phyloP scores from a whole-genome alignment of 1,140 invertebrate genomes.

The Hyposmocoma kahamanoa region DNA sequence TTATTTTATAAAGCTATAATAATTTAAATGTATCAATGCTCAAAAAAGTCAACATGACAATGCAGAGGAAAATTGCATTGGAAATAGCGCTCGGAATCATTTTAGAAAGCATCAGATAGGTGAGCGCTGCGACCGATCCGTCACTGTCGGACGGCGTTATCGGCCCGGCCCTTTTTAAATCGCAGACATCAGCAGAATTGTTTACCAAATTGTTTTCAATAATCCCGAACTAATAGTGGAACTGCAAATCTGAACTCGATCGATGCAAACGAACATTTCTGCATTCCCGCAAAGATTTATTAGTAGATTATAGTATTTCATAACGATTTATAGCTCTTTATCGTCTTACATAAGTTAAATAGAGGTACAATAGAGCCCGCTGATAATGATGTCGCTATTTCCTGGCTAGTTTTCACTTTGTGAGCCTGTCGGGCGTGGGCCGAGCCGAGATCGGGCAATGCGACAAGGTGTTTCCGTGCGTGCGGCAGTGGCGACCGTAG shows the following conservation, averaged over 20 bases:
- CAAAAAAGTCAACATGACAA: conserved; percentile 54
- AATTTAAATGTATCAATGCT: no score
- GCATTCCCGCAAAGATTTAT: conserved; percentile 43
- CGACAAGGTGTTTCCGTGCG: conserved; percentile 23
- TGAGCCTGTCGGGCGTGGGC: conserved; percentile 8
- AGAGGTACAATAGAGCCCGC: conserved; percentile 34
- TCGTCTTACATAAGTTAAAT: conserved; percentile 48
- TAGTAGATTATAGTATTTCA: conserved; percentile 48
- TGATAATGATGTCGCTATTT: conserved; percentile 45
- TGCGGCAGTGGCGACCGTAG: conserved; percentile 8
- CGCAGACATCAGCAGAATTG: conserved; percentile 62
- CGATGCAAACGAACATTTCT: conserved; percentile 35
- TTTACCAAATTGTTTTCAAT: conserved; percentile 71
- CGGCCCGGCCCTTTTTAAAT: conserved; percentile 58
- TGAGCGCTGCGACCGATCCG: conserved; percentile 62
- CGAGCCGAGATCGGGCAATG: conserved; percentile 5
- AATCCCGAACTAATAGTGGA: conserved; percentile 60
- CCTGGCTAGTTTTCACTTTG: conserved; percentile 25
- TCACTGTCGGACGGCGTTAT: conserved; percentile 67
- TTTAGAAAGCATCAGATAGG: conserved; percentile 70
- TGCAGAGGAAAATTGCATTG: conserved; percentile 55
- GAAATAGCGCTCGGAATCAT: conserved; percentile 64
- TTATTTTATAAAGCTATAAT: no score
- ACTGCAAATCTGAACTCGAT: conserved; percentile 29
- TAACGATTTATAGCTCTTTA: conserved; percentile 59